Conservation (phyloP, 2,888 invertebrate species). For the Drosophila fulvimacula region DNA sequence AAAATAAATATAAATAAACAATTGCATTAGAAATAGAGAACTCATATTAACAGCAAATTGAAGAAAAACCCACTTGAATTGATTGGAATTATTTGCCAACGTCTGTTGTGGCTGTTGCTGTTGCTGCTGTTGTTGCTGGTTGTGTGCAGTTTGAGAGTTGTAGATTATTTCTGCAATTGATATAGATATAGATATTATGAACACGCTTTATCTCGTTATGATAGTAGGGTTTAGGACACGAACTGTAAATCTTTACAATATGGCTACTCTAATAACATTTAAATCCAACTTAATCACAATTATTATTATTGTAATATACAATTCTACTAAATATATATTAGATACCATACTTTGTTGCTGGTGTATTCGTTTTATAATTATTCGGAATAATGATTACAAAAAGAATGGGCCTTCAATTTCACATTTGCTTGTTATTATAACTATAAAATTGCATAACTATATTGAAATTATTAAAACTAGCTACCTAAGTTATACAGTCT, state of each 20-base stretch:
- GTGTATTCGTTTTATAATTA: neutral
- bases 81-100: constrained; percentile 82
- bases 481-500: neutral
- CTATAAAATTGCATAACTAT: neutral
- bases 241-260: no score
- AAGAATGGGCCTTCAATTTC: neutral
- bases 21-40: neutral
- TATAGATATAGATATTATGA: constrained; percentile 8
- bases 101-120: constrained; percentile 79
- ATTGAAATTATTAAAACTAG: neutral
- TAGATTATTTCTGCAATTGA: constrained; percentile 81
- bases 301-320: neutral
- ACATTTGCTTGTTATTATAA: neutral
- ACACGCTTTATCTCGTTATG: neutral
- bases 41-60: neutral
- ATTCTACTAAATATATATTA: neutral
- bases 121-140: constrained; percentile 56
- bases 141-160: constrained; percentile 81
- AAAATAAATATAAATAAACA: constrained; percentile 9
- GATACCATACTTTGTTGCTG: neutral
- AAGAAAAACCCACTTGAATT: constrained; percentile 79
- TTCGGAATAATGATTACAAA: neutral
- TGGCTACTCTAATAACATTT: neutral
- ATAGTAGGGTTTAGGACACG: neutral
- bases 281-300: neutral